These are phyloP conservation scores for Penaeus monodon DNA, from an alignment of 2,888 invertebrate genomes.

Conservation along the genomic window DNA sequence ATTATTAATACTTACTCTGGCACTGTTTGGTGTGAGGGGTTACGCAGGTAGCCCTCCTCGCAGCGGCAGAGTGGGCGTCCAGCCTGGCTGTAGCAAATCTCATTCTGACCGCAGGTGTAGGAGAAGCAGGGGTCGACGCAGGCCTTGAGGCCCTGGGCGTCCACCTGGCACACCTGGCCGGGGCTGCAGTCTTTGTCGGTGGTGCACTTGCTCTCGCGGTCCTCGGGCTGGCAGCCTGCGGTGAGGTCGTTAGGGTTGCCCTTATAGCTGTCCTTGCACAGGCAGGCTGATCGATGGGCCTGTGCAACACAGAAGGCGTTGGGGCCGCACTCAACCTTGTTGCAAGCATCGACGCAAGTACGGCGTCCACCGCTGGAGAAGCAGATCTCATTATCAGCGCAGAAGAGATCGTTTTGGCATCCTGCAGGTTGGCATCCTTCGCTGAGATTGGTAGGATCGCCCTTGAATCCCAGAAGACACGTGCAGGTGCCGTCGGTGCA, in stretches of 20 bases:
- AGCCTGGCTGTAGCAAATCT: conserved; percentile 80
- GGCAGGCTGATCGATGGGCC: conserved; percentile 86
- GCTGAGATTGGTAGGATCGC: conserved; percentile 80
- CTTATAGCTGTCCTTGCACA: conserved; percentile 84
- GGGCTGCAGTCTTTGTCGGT: conserved; percentile 80
- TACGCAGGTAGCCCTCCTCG: conserved; percentile 83
- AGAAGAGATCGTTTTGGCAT: conserved; percentile 85
- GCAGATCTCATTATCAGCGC: conserved; percentile 87
- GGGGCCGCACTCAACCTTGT: conserved; percentile 89
- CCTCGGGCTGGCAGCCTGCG: conserved; percentile 79
- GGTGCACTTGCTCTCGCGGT: conserved; percentile 77
- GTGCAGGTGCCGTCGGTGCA: conserved; percentile 85
- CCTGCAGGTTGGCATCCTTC: conserved; percentile 82
- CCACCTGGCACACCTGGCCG: conserved; percentile 78
- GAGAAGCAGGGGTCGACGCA: conserved; percentile 85
- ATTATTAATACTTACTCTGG: conserved; percentile 75
- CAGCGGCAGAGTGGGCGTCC: conserved; percentile 85
- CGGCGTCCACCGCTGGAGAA: conserved; percentile 76
- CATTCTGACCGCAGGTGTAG: conserved; percentile 86
- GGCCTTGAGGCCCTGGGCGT: conserved; percentile 76
- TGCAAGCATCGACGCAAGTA: conserved; percentile 88
- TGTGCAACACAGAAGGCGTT: conserved; percentile 88
- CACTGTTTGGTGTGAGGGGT: conserved; percentile 84
- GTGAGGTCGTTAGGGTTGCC: conserved; percentile 87
- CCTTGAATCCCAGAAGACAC: conserved; percentile 83